Conservation (phyloP, 2,797 vertebrate genomes). For the Chiroxiphia lanceolata region DNA sequence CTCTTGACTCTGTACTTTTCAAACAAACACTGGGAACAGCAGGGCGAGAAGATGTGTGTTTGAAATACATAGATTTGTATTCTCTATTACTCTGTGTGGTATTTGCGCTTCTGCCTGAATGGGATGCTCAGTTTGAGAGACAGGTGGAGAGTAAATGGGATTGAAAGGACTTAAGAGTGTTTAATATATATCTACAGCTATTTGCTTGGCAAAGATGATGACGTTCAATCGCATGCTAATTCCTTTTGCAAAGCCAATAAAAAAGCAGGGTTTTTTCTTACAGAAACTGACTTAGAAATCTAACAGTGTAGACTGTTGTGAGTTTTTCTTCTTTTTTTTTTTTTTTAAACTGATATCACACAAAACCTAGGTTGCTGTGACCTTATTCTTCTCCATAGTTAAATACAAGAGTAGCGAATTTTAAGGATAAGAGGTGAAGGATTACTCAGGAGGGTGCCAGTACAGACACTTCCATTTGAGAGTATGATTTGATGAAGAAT, state of each 20-base stretch:
- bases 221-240: slow-evolving; percentile 43
- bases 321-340: neutral
- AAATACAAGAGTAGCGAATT: neutral
- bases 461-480: neutral
- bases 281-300: neutral
- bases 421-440: neutral
- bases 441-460: neutral
- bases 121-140: slow-evolving; percentile 28
- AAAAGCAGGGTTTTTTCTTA: neutral
- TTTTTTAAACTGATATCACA: neutral
- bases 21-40: neutral
- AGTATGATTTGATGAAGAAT: neutral
- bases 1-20: neutral
- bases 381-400: neutral
- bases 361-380: neutral
- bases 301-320: neutral
- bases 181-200: slow-evolving; percentile 49
- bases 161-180: slow-evolving; percentile 48
- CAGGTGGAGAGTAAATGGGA: slow-evolving; percentile 68
- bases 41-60: neutral
- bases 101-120: neutral
- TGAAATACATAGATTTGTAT: neutral
- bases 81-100: neutral
- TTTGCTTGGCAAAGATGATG: slow-evolving; percentile 47
- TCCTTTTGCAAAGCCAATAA: slow-evolving; percentile 52